These are phyloP conservation scores for Microplitis mediator DNA, from an alignment of 1,140 invertebrate species.

Conservation along the genomic window DNA sequence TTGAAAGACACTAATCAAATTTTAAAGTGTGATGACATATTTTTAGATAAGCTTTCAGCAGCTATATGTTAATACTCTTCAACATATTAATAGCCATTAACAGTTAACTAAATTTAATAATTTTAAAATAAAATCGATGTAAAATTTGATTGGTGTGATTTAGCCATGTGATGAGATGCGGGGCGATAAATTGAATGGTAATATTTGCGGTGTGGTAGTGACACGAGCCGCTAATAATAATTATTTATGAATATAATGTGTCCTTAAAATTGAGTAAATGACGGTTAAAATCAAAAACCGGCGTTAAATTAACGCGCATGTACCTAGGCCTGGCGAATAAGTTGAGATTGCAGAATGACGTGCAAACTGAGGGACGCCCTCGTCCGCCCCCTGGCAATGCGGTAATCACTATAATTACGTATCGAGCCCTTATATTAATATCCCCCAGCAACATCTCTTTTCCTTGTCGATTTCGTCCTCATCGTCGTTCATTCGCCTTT, in stretches of 20 bases:
- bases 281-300: conserved; percentile 37
- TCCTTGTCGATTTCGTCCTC: conserved; percentile 33
- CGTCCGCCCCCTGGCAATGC: conserved; percentile 61
- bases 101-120: too few species aligned
- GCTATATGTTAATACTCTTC: too few species aligned
- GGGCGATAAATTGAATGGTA: too few species aligned
- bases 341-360: conserved; percentile 61
- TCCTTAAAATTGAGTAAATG: conserved; percentile 16
- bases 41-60: too few species aligned
- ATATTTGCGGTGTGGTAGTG: too few species aligned
- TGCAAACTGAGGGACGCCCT: conserved; percentile 62
- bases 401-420: conserved; percentile 64
- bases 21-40: too few species aligned
- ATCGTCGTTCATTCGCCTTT: conserved; percentile 27
- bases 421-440: conserved; percentile 64
- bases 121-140: too few species aligned
- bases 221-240: neutral
- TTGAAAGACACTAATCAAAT: too few species aligned
- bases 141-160: too few species aligned
- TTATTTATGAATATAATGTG: neutral
- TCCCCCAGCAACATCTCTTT: conserved; percentile 54
- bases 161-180: too few species aligned
- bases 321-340: conserved; percentile 41
- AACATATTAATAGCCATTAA: too few species aligned
- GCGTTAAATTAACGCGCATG: conserved; percentile 53